Evolutionary conservation across 1,140 invertebrate genomes (phyloP), one percentile per base, ranked within the genome.

Genomic region (Choristoneura fumiferana): DNA sequence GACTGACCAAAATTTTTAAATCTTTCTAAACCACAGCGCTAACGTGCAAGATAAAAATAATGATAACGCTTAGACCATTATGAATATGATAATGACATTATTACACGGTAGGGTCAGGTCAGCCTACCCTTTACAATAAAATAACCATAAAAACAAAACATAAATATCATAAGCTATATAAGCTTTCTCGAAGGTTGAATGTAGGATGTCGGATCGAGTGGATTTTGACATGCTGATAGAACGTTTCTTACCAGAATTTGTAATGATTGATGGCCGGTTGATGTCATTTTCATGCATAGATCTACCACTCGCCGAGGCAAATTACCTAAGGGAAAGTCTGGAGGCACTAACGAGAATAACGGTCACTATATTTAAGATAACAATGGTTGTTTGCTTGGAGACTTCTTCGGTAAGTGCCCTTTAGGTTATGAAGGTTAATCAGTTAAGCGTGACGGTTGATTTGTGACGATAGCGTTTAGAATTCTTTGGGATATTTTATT

Each of bases 161-260:
- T 45, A 45, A 45, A 22, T 10, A 18, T 18, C n/a, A n/a, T n/a
- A n/a, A n/a, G n/a, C n/a, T n/a, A n/a, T n/a, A n/a, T n/a, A n/a
- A 43, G 17, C 15, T 45, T 18, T 45, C 15, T 45, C 22, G 15
- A 45, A 45, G 40, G 40, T 22, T 45, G 40, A 22, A 45, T 4
- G 29, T 13, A 13, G 43, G 43, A 49, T 22, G 43, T 14, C 40
- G 22, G 40, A 43, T 9, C 22, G 18, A n/a, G 43, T 49, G 18
- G 43, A 49, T 49, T 49, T 49, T 18, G n/a, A n/a, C 43, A 49
- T 49, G 43, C 43, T n/a, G n/a, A 49, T 49, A 29, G 22, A 29
- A n/a, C n/a, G n/a, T n/a, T n/a, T 18, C 22, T 12, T 18, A 22
- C 18, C 18, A 49, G 29, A n/a, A 49, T 15, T 22, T 15, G 43